Base-by-base conservation (phyloP, 2,113 vertebrate genomes). In the Nannospalax galili region DNA sequence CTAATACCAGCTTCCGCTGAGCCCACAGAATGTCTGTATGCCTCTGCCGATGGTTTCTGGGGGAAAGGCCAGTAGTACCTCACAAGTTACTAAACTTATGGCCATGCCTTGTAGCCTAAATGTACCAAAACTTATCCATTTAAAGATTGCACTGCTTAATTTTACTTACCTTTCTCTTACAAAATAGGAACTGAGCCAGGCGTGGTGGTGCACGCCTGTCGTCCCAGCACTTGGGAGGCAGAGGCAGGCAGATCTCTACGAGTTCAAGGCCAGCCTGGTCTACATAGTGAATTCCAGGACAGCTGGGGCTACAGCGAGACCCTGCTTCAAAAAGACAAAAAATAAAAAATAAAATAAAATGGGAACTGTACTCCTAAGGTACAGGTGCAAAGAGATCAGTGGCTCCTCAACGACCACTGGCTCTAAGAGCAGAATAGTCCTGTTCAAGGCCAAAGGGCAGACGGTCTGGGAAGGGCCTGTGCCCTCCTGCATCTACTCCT, bases 391-490 rank as follows among this genome's bases (percentile, higher is more conserved):
- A 73, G 32, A 74, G 5, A 11, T 0, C 56, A 45, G 8, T n/a
- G 40, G 72, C 9, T 3, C n/a, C 26, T 74, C 32, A 20, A 17
- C 14, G 22, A 48, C 32, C 48, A 10, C 9, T 20, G 3, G 19
- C n/a, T 52, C 20, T 52, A 62, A 81, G 17, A 4, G 19, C 35
- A 30, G 6, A 11, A 5, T 24, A n/a, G n/a, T 3, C 1, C 30
- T 42, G 28, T 16, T 35, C 28, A 48, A 3, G 0, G 28, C 32
- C 28, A 9, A n/a, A 16, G 0, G 19, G 32, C 3, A 35, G 35
- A 9, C 1, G 2, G 0, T 14, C 6, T 67, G 14, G 12, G n/a
- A n/a, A n/a, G n/a, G n/a, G n/a, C n/a, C 48, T 52, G 11, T 7
- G 48, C 11, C 6, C 48, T 52, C 48, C 11, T 52, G 48, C 11